Evolutionary conservation across 2,113 vertebrate species (phyloP).

Genomic region (Bucco capensis): DNA sequence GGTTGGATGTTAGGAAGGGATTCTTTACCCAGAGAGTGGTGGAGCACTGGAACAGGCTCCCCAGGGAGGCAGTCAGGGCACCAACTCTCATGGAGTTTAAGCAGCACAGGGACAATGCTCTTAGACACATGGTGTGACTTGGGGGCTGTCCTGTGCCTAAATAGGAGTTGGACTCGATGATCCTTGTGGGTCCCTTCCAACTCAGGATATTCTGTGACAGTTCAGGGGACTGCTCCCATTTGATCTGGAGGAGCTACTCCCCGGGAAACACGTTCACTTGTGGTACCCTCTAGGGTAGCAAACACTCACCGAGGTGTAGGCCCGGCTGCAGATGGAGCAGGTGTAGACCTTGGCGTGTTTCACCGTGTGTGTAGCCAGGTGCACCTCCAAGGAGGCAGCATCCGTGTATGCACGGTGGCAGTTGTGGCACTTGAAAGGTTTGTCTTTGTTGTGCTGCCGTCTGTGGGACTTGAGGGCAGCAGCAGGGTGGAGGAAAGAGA

Average conservation of each 20-base stretch:
- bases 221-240: not conserved
- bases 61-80: no score
- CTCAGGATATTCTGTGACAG: no score
- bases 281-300: not conserved
- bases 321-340: slow-evolving; percentile 94
- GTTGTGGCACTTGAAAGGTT: slow-evolving; percentile 98
- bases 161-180: no score
- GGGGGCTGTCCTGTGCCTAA: no score
- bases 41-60: no score
- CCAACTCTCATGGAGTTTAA: no score
- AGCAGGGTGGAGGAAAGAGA: not conserved
- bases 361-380: slow-evolving; percentile 95
- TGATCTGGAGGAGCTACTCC: not conserved
- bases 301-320: slow-evolving; percentile 94
- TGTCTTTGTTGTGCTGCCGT: slow-evolving; percentile 99
- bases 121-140: no score
- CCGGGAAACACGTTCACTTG: accelerated
- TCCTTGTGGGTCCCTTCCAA: no score
- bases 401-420: slow-evolving; percentile 97
- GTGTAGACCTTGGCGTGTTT: slow-evolving; percentile 97
- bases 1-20: no score
- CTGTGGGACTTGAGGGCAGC: slow-evolving; percentile 85
- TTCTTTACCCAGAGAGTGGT: no score
- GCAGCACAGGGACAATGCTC: no score
- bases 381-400: slow-evolving; percentile 89